phyloP scores from a whole-genome alignment of 2,888 invertebrate genomes.

The Cephus sareptanus region DNA sequence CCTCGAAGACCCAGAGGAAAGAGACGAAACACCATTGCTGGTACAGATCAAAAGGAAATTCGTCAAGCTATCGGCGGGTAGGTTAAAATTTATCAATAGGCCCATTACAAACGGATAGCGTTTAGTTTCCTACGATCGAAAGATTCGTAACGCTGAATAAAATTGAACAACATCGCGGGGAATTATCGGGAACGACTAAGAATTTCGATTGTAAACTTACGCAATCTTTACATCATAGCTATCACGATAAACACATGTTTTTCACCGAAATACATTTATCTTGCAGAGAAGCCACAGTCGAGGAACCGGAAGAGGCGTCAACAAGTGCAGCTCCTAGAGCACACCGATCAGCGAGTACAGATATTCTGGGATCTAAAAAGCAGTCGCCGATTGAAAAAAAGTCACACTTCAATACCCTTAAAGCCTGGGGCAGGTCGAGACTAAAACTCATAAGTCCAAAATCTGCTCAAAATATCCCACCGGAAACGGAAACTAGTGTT shows the following conservation, averaged over 20 bases:
- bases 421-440: constrained; percentile 87
- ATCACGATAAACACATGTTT: background rate
- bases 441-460: constrained; percentile 76
- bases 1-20: constrained; percentile 82
- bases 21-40: constrained; percentile 90
- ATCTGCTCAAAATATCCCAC: constrained; percentile 43
- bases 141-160: constrained; percentile 42
- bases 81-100: constrained; percentile 66
- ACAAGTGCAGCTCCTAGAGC: constrained; percentile 46
- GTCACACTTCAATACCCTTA: constrained; percentile 83
- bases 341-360: constrained; percentile 71
- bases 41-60: constrained; percentile 91
- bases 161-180: constrained; percentile 15
- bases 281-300: constrained; percentile 51
- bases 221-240: background rate
- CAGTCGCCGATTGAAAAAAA: constrained; percentile 74
- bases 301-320: constrained; percentile 49
- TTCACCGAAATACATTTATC: background rate
- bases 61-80: constrained; percentile 87
- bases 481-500: constrained; percentile 68
- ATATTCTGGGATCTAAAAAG: constrained; percentile 76
- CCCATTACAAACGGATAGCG: no score
- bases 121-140: constrained; percentile 1
- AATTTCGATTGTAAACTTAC: constrained; percentile 21
- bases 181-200: constrained; percentile 36